Evolutionary conservation across 1,140 invertebrate genomes (phyloP).

Genomic region (Gonioctena quinquepunctata): DNA sequence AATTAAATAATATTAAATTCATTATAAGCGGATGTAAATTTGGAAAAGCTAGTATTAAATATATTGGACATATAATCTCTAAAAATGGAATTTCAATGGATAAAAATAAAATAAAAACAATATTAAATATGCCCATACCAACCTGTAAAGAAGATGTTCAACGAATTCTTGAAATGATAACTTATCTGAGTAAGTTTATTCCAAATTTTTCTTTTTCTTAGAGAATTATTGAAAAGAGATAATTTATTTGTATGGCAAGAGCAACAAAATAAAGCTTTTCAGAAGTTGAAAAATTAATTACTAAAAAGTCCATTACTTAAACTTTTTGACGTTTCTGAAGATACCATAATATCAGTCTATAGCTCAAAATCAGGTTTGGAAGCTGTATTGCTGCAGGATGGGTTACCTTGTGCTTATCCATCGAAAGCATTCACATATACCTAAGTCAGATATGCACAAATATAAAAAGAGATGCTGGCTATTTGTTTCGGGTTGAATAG

Average conservation of each 20-base stretch:
- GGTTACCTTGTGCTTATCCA: constrained; percentile 47
- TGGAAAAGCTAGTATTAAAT: constrained; percentile 19
- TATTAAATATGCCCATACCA: constrained; percentile 30
- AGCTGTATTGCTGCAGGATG: constrained; percentile 47
- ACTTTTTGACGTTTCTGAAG: constrained; percentile 30
- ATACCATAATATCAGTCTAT: constrained; percentile 44
- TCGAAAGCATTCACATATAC: constrained; percentile 48
- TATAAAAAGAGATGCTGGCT: neutral
- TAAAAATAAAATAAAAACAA: neutral
- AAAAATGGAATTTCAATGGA: no score
- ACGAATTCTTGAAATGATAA: constrained; percentile 45
- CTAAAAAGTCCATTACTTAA: constrained; percentile 40
- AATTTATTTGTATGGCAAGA: constrained; percentile 50
- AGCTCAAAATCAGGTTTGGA: constrained; percentile 50
- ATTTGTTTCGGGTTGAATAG: neutral
- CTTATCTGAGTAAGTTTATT: constrained; percentile 25
- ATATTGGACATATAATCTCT: constrained; percentile 3
- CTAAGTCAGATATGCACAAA: constrained; percentile 44
- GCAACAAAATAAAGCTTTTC: constrained; percentile 40
- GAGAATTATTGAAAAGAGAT: constrained; percentile 45
- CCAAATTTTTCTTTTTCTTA: constrained; percentile 31
- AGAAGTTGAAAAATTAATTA: constrained; percentile 42
- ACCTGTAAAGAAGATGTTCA: constrained; percentile 43
- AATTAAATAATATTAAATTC: constrained; percentile 35
- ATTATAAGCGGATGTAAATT: constrained; percentile 43